Evolutionary conservation across 1,140 invertebrate genomes (phyloP), one percentile per base, ranked within the genome.

Genomic region (Linepithema humile): DNA sequence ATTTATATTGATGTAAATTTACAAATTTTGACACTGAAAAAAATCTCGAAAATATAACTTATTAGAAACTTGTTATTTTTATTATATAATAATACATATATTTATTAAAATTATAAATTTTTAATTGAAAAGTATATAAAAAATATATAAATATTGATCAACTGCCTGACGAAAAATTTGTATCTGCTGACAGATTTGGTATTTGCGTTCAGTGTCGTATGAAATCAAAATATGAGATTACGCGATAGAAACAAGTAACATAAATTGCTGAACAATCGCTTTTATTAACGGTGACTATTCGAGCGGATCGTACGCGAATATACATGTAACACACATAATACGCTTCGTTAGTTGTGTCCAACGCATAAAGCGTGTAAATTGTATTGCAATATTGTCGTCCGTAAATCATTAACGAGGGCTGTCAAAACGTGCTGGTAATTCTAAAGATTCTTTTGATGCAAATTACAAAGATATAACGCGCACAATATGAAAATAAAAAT

Each of bases 381-480:
- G 17, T 32, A 12, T 32, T 59, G 38, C 29, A 26, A 35, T n/a
- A 60, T 74, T 74, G 59, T 35, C 26, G 32, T 6, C 5, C 20
- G 32, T 60, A 50, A 65, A 77, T 65, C 53, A 77, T 77, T 77
- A 77, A 62, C 20, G 60, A 65, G 15, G 20, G n/a, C 40, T 50
- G 20, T 2, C 20, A 10, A 20, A 23, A 40, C 15, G 32, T 17
- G 60, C 6, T 20, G 9, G 1, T 32, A 65, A 77, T 50, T 38
- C 20, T 35, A 20, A 35, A n/a, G 53, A 38, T 12, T 32, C n/a
- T 15, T 32, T n/a, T n/a, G n/a, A n/a, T 32, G 40, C 10, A 10
- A 53, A 77, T 53, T 23, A 65, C 26, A 20, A 17, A 17, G 9
- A 15, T 62, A 35, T 40, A 43, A 64, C 7, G 3, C 35, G n/a